Evolutionary conservation across 2,797 vertebrate genomes (phyloP).

Genomic region (Hydrolagus colliei): DNA sequence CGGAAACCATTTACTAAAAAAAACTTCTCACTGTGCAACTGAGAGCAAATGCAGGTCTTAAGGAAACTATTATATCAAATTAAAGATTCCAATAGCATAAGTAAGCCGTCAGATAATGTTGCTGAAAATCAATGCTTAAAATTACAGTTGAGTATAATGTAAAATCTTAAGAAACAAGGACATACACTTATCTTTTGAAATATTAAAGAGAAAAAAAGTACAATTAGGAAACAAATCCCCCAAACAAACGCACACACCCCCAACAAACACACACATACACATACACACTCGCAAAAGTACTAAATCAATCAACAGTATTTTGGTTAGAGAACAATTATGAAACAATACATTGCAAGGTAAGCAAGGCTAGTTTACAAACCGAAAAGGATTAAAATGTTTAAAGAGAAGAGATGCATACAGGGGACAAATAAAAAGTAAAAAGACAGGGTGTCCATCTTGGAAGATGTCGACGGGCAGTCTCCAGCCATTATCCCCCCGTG

Average conservation of each 20-base stretch:
- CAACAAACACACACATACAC: background rate
- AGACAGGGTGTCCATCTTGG: constrained; percentile 98
- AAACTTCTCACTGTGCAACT: background rate
- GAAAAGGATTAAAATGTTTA: constrained; percentile 48
- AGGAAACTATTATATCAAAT: background rate
- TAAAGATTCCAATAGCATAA: background rate
- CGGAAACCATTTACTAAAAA: constrained; percentile 6
- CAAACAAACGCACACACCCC: background rate
- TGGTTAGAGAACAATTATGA: constrained; percentile 29
- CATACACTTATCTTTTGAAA: constrained; percentile 17
- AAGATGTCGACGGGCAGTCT: constrained; percentile 82
- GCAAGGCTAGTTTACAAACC: constrained; percentile 35
- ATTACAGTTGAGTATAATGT: background rate
- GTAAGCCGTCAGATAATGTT: background rate
- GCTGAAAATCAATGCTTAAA: constrained; percentile 1
- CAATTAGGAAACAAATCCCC: constrained; percentile 3
- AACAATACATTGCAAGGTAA: constrained; percentile 32
- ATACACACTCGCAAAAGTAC: constrained; percentile 49
- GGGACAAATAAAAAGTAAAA: constrained; percentile 75
- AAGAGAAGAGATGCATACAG: constrained; percentile 64
- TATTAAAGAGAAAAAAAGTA: background rate
- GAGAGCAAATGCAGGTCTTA: background rate
- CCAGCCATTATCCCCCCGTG: constrained; percentile 95
- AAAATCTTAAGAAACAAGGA: constrained; percentile 5
- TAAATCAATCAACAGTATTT: constrained; percentile 49